Evolutionary conservation across 2,113 vertebrate species (phyloP), one percentile per base, ranked within the genome.

Genomic region (Phaethornis superciliosus): DNA sequence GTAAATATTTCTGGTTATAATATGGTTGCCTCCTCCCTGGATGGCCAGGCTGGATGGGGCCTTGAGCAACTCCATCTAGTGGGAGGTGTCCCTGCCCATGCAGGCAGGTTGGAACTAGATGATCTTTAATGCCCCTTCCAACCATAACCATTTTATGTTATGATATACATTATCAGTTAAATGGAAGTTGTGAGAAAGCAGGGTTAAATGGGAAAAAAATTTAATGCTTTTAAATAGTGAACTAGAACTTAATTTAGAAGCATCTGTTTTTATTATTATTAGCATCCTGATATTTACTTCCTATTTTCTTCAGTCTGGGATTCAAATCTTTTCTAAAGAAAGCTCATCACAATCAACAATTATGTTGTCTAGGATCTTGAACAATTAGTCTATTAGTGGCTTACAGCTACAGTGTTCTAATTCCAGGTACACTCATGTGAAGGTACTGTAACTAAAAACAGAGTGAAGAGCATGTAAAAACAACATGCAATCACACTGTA

Each of bases 381-480:
- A 90, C 71, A 96, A 85, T 77, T 81, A 64, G 88, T 44, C 56
- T 85, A 27, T 75, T 68, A 35, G 64, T 91, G 72, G 60, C 40
- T 58, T 83, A 70, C 52, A 88, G 52, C 68, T 88, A 81, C 52
- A 81, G 47, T 21, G 26, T 79, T 95, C 76, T 88, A 68, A 81
- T 95, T 88, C 28, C 68, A 93, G 71, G 80, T 75, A 68, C 14
- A 33, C 27, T 85, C 75, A 88, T n/a, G 49, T 88, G 88, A 93
- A 47, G 55, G 30, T 64, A 70, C 14, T 91, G 63, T 93, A 94
- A 97, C 83, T 94, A 94, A 96, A 91, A 95, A 75, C 81, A 95
- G 85, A 84, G 67, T 56, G 9, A 24, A 93, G 32, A 65, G 13
- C 80, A n/a, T 75, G 30, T 71, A 95, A 93, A 91, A 91, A 52